phyloP scores from a whole-genome alignment of 1,140 invertebrate species.

The Anoplophora glabripennis region DNA sequence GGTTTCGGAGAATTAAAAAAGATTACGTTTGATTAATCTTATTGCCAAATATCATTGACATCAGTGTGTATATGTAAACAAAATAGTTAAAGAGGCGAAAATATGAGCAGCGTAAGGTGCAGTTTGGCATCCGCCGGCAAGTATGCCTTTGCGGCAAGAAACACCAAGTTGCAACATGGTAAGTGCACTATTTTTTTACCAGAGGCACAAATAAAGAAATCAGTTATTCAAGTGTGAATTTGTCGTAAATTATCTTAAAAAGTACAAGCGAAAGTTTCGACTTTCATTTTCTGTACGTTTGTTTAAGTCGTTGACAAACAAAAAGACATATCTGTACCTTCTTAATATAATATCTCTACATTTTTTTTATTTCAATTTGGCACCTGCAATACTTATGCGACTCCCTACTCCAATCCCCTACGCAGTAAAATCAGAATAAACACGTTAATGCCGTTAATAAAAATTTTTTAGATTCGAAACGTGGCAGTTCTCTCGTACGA shows the following conservation, averaged over 20 bases:
- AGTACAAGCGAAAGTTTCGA: background rate
- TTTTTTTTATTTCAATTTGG: no score
- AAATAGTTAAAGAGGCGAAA: slow-evolving; percentile 10
- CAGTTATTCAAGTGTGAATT: background rate
- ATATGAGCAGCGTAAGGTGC: slow-evolving; percentile 45
- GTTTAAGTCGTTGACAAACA: no score
- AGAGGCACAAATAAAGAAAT: background rate
- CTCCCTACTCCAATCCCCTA: no score
- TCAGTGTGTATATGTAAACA: background rate
- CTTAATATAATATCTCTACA: no score
- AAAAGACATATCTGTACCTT: no score
- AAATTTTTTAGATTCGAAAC: no score
- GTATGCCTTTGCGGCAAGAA: slow-evolving; percentile 39
- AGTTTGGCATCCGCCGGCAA: slow-evolving; percentile 42
- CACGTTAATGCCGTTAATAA: no score
- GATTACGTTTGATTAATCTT: background rate
- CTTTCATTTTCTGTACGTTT: background rate
- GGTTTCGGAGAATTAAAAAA: slow-evolving; percentile 7
- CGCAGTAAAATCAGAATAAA: no score
- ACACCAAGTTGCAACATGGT: slow-evolving; percentile 43
- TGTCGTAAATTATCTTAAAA: background rate
- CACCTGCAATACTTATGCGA: no score
- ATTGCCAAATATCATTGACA: background rate
- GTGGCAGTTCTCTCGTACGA: no score
- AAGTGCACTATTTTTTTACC: slow-evolving; percentile 13